Percentiles rank a stretch among this genome's conserved stretches.
phyloP scores from a whole-genome alignment of 2,888 invertebrate genomes.

The Linhomoeus sp. region DNA sequence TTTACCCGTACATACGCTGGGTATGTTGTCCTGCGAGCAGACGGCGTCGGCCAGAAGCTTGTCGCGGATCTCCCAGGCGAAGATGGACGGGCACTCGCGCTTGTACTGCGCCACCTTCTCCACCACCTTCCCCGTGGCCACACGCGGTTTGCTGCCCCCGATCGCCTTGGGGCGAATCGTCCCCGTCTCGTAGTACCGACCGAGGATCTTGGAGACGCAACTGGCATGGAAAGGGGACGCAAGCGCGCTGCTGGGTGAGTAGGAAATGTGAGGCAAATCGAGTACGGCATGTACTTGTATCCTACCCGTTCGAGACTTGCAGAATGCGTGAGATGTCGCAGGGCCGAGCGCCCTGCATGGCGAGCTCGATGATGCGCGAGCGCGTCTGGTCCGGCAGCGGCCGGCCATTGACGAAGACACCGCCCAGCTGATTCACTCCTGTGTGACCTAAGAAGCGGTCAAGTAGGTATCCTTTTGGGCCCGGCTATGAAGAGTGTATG shows the following conservation, averaged over 20 bases:
- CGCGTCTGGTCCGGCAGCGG: constrained; percentile 83
- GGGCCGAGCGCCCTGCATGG: constrained; percentile 78
- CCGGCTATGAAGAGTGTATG: no score
- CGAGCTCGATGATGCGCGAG: constrained; percentile 88
- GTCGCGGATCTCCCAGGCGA: constrained; percentile 94
- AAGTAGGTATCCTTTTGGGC: no score
- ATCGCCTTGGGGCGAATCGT: constrained; percentile 85
- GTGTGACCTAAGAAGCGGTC: constrained; percentile 80
- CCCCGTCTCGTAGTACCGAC: constrained; percentile 74
- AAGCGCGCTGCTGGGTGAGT: no score
- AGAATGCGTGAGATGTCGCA: constrained; percentile 94
- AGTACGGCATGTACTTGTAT: constrained; percentile 31
- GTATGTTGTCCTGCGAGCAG: constrained; percentile 86
- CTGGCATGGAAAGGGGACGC: constrained; percentile 33
- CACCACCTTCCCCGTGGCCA: constrained; percentile 44
- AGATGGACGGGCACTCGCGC: constrained; percentile 86
- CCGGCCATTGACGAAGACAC: constrained; percentile 87
- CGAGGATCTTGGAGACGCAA: constrained; percentile 88
- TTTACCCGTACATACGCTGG: constrained; percentile 73
- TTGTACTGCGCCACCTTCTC: constrained; percentile 83
- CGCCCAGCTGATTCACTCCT: constrained; percentile 93
- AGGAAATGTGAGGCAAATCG: no score
- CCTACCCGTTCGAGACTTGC: constrained; percentile 94
- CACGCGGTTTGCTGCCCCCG: constrained; percentile 82
- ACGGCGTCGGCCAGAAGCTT: constrained; percentile 75